Evolutionary conservation across 1,140 invertebrate species (phyloP), one percentile per base, ranked within the genome.

Genomic region (Aphelenchoides avenae): DNA sequence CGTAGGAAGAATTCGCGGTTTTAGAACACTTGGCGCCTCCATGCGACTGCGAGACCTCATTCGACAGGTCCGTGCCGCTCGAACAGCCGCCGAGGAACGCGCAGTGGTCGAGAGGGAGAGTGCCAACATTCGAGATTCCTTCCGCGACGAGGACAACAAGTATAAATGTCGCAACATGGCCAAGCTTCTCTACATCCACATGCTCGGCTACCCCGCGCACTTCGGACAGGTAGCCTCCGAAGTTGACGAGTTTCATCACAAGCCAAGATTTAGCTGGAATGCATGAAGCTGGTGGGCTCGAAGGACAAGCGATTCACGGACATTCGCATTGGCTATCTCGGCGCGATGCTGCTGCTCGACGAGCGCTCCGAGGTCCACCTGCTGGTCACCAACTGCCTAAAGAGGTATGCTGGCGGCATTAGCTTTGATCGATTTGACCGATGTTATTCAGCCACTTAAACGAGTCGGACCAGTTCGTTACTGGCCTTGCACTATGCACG

Each of bases 51-150:
- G 91, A 61, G 91, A 96, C 81, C 83, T 99, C 52, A 98, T 99
- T 71, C 82, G 94, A 57, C 92, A 97, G 40, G 61, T 67, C n/a
- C 29, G 70, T 24, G 92, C 93, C 27, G 92, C 93, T 1, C 81
- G 92, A 66, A 99, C 95, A 18, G 91, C 91, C 18, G 93, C 92
- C 4, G 95, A 99, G 81, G 94, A 99, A 78, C 81, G 94, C 56
- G 89, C 91, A 59, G 93, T 98, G 20, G 92, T 99, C 30, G 95
- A 99, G 78, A 95, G 94, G 81, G 95, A 99, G 81, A 96, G 91
- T 82, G 94, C 95, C 18, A 91, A 93, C 76, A 98, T 99, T 67
- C 82, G 94, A 66, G 91, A 91, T 52, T 93, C 89, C 15, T 98
- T 98, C 77, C 84, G 93, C 66, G 93, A 98, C 80, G 93, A 97